Base-by-base conservation (phyloP, 2,888 invertebrate genomes). In the Chelonus formosanus region DNA sequence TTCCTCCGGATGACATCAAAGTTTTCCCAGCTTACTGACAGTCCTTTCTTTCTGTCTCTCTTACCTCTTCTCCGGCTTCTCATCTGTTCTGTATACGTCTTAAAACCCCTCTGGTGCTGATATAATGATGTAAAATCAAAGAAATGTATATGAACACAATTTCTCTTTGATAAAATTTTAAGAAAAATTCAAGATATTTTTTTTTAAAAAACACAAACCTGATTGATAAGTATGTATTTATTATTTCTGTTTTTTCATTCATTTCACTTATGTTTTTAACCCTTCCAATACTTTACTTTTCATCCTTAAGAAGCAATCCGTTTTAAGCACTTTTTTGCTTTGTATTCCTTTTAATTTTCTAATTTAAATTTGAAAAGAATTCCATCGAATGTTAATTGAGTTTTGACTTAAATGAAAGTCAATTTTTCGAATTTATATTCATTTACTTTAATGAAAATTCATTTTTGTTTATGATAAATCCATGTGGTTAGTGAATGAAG, bases 1-100 rank as follows among this genome's bases (percentile, higher is more conserved):
- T 60, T 71, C 59, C 71, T 71, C 66, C 70, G 71, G 71, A 74
- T 78, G 78, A 78, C 78, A 76, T 78, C 79, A 78, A 80, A 78
- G 79, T 79, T 76, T 75, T 75, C 55, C 43, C 35, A 6, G 57
- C 32, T 64, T 43, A 52, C 63, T 32, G 20, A 57, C 59, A 53
- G 75, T 74, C 74, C 73, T 72, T 64, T 60, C 68, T 70, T 75
- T 75, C 72, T 67, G 73, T 73, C 73, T 74, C 74, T 75, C 73
- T 73, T 63, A 40, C 32, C 8, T 44, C 32, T 40, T 45, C 34
- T 52, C 10, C 44, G 43, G 20, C n/a, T 31, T 56, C 31, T 60
- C 36, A 20, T 55, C 35, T 52, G 53, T 62, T 48, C 59, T 63
- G 57, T 55, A 44, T 57, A 52, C 53, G 50, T 43, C 45, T 47